Evolutionary conservation across 2,888 invertebrate species (phyloP), one percentile per base, ranked within the genome.

Genomic region (Malacosoma neustria): DNA sequence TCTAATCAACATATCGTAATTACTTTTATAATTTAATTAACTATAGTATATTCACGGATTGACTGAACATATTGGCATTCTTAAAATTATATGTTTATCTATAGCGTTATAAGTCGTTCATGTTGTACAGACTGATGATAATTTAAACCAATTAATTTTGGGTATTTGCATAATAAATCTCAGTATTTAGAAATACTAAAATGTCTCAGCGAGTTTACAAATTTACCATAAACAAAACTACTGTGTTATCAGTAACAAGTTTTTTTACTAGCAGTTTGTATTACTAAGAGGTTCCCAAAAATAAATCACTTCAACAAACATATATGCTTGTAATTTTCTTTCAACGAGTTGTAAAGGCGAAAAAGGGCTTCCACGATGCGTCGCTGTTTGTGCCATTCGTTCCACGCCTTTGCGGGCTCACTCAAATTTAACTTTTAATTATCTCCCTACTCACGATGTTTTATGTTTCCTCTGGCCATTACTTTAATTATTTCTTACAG

Each of bases 391-490:
- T 9, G 22, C 22, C 22, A 9, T 9, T 22, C 22, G 22, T 62
- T 55, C 58, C 51, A 49, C 57, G 61, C 59, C 54, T 59, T 62
- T 59, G 41, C 52, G 52, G 55, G 52, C 63, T 58, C 57, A 60
- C 61, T 72, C 59, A 71, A 68, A 69, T 72, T 74, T 64, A 67
- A 71, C 71, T 73, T 72, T 68, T 80, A 77, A 81, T 82, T 77
- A 74, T 73, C 67, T 56, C 56, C 52, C 67, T 58, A 63, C 68
- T 60, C 60, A 71, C 66, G 64, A 68, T 69, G 54, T 65, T 80
- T 80, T 75, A 79, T 80, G 74, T 79, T 79, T 79, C 76, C 77
- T 75, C 67, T 61, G 61, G 54, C 74, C 67, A 77, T 80, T 77
- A 80, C 57, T 70, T 74, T 76, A 81, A 81, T 80, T 79, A 79